Conservation (phyloP, 2,797 vertebrate genomes). For the Nyctalus aviator region DNA sequence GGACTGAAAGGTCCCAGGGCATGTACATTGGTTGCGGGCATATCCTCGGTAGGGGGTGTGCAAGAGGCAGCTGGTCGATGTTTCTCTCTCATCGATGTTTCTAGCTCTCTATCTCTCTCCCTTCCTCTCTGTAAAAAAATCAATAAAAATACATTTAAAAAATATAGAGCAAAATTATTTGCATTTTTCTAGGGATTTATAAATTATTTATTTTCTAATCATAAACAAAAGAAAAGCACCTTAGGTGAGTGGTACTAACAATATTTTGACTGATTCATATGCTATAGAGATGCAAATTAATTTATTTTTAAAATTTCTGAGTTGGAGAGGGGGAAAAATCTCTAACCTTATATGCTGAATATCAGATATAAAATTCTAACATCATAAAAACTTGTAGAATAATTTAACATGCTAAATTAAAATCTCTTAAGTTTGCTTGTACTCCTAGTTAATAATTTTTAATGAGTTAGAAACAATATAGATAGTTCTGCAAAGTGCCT, state of each 20-base stretch:
- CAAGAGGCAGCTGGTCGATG: no score
- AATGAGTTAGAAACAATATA: not conserved
- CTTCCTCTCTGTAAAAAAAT: no score
- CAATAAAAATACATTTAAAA: no score
- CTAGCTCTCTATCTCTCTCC: no score
- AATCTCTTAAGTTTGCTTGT: slow-evolving; percentile 27
- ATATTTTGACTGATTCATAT: not conserved
- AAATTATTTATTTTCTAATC: not conserved
- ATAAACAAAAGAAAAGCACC: no score
- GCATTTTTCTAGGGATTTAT: not conserved
- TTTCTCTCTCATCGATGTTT: no score
- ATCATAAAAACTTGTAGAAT: not conserved
- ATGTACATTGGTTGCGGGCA: no score
- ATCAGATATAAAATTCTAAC: slow-evolving; percentile 48
- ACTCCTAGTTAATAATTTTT: not conserved
- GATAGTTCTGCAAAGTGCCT: not conserved
- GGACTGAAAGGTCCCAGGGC: no score
- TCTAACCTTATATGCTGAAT: slow-evolving; percentile 1
- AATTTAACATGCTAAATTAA: not conserved
- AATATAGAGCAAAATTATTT: slow-evolving; percentile 12
- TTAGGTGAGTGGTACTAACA: not conserved
- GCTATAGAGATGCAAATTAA: slow-evolving; percentile 24
- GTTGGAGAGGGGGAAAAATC: not conserved
- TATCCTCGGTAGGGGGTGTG: no score
- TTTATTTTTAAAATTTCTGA: slow-evolving; percentile 52